phyloP scores from a whole-genome alignment of 1,140 invertebrate species.

The Lamellibrachia luymesi region DNA sequence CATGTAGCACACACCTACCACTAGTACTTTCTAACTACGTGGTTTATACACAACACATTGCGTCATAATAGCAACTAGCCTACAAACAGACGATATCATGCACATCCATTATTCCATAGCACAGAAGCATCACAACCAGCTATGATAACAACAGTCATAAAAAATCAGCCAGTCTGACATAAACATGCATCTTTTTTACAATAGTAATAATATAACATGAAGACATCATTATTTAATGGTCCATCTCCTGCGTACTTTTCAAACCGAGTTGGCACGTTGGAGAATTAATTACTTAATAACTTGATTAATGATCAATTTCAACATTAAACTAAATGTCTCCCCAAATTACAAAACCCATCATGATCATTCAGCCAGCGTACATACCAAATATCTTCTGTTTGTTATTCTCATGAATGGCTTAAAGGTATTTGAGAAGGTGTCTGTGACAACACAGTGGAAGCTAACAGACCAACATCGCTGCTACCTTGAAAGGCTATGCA shows the following conservation, averaged over 20 bases:
- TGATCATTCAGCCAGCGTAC: not conserved
- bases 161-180: not conserved
- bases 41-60: not conserved
- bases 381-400: not conserved
- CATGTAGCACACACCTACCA: not conserved
- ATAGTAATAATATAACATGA: not conserved
- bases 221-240: not conserved
- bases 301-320: not conserved
- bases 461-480: not conserved
- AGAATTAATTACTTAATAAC: not conserved
- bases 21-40: not conserved
- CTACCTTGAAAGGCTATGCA: not conserved
- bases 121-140: not conserved
- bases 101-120: not conserved
- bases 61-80: not conserved
- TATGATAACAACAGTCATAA: not conserved
- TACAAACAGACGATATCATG: not conserved
- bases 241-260: not conserved
- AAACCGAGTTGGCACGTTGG: not conserved
- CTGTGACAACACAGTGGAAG: not conserved
- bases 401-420: not conserved
- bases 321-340: not conserved
- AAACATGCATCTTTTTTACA: not conserved
- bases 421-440: not conserved
- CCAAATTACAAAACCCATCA: not conserved